Conservation (phyloP, 2,113 vertebrate species). For the Salvelinus sp. region DNA sequence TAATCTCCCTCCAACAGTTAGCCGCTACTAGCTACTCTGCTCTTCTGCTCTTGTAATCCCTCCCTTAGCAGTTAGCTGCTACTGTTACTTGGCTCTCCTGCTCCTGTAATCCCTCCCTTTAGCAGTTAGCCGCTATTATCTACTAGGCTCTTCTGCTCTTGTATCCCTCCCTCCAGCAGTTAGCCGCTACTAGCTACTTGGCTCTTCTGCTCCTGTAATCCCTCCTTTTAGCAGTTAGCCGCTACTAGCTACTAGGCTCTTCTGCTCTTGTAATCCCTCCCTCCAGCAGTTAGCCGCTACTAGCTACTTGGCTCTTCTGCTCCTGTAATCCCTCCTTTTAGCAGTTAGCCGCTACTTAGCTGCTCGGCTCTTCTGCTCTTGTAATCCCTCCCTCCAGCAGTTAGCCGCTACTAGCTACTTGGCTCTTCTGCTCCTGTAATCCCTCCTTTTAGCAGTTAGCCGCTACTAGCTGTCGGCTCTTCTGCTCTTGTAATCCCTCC, state of each 20-base stretch:
- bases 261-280: no score
- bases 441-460: conserved; percentile 60
- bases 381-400: neutral
- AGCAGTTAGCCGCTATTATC: no score
- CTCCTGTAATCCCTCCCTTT: neutral
- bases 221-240: conserved; percentile 55
- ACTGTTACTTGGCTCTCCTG: neutral
- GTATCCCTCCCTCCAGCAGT: neutral
- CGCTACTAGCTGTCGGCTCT: no score
- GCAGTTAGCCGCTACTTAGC: neutral
- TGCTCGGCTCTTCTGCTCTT: neutral
- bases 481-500: no score
- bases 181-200: neutral
- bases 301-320: neutral
- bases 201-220: conserved; percentile 64
- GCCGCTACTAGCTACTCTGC: neutral
- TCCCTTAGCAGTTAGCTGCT: neutral
- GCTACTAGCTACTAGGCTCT: no score
- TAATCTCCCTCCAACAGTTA: neutral
- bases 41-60: no score
- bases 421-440: conserved; percentile 64
- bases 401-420: neutral
- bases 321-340: neutral
- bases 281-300: neutral
- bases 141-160: no score